Percentiles rank a stretch among this genome's conserved stretches.
Evolutionary conservation across 2,797 vertebrate genomes (phyloP).

Genomic region (Pogoniulus pusillus): DNA sequence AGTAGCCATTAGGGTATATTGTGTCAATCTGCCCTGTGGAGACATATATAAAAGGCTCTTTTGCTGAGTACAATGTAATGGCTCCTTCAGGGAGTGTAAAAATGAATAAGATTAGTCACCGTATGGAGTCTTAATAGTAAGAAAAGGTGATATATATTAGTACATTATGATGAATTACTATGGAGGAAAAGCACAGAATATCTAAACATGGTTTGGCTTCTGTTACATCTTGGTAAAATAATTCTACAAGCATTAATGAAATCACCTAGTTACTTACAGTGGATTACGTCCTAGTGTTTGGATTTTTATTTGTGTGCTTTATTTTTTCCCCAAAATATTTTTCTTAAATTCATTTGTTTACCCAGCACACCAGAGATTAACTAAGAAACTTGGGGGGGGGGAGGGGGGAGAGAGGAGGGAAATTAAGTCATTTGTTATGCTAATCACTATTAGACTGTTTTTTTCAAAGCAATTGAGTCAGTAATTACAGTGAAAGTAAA

Average conservation of each 20-base stretch:
- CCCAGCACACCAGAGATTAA: background rate
- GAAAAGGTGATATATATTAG: slow-evolving; percentile 41
- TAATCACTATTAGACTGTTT: background rate
- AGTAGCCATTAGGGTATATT: background rate
- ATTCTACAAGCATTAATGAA: background rate
- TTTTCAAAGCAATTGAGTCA: background rate
- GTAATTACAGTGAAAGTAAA: slow-evolving; percentile 9
- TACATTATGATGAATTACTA: background rate
- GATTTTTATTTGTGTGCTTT: background rate
- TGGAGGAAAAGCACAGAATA: background rate
- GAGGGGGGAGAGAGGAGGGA: background rate
- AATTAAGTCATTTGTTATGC: background rate
- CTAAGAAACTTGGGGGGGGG: background rate
- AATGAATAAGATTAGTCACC: slow-evolving; percentile 35
- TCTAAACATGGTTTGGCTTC: background rate
- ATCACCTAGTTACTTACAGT: background rate
- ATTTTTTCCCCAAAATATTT: background rate
- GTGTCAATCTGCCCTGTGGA: background rate
- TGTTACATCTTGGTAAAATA: background rate
- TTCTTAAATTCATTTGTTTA: background rate
- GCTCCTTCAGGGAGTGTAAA: slow-evolving; percentile 34
- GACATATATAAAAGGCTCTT: background rate
- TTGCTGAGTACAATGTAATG: background rate
- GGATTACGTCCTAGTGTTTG: background rate
- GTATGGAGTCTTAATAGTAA: background rate